phyloP scores from a whole-genome alignment of 64 coral and sea anemone genomes.

The Hydrozoanthus tunicans region DNA sequence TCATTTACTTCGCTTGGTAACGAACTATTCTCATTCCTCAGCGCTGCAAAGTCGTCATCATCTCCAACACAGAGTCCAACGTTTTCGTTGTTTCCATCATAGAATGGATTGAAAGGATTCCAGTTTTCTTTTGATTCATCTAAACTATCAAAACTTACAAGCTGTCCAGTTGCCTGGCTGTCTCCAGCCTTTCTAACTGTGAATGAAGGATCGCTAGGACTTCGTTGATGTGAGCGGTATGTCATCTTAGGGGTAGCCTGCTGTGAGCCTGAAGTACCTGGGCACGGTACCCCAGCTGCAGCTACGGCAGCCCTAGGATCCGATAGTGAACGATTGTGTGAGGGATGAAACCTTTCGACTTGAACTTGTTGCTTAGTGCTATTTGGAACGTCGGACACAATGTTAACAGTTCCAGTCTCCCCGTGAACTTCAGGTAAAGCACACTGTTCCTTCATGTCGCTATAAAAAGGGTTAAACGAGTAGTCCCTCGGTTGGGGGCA shows the following conservation, averaged over 20 bases:
- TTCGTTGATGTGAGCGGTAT: constrained; percentile 10
- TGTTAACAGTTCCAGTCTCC: neutral
- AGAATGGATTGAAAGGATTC: constrained; percentile 48
- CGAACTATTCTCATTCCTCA: constrained; percentile 17
- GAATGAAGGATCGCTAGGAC: constrained; percentile 46
- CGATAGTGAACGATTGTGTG: constrained; percentile 28
- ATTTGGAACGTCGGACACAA: neutral
- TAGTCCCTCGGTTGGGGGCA: neutral
- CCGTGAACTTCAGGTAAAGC: neutral
- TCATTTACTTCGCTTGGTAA: neutral
- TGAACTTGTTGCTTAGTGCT: neutral
- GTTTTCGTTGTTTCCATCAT: constrained; percentile 14
- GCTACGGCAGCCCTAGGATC: constrained; percentile 20
- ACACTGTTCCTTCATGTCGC: constrained; percentile 27
- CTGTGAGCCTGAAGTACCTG: neutral
- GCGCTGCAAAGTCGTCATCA: constrained; percentile 47
- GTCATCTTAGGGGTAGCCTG: neutral
- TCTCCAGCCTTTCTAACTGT: constrained; percentile 6
- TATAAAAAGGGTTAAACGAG: constrained; percentile 49
- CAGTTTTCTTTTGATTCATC: constrained; percentile 51
- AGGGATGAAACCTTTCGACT: constrained; percentile 14
- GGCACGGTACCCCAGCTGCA: neutral
- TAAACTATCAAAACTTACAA: constrained; percentile 48
- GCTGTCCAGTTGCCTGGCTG: constrained; percentile 17
- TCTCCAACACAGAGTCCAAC: neutral